phyloP scores from a whole-genome alignment of 2,888 invertebrate species.

The Dryocosmus kuriphilus region DNA sequence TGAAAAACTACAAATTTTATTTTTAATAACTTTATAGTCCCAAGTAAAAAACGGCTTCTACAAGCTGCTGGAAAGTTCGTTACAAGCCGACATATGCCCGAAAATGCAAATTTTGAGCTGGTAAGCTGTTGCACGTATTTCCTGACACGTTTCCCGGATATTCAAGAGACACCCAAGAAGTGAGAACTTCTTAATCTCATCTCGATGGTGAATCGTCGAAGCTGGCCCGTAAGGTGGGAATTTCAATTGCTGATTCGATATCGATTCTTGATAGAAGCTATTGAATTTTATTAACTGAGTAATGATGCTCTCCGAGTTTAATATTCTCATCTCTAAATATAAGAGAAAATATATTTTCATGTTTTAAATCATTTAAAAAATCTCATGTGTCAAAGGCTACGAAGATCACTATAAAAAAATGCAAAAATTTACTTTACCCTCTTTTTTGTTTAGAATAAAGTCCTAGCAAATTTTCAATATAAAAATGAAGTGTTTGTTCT shows the following conservation, averaged over 20 bases:
- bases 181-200: slow-evolving; percentile 38
- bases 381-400: no score
- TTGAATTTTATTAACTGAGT: neutral
- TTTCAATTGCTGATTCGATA: slow-evolving; percentile 14
- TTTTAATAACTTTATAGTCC: neutral
- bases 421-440: no score
- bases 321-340: no score
- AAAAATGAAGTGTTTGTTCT: slow-evolving; percentile 11
- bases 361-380: no score
- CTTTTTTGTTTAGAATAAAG: neutral
- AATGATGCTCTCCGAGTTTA: neutral
- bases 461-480: slow-evolving; percentile 21
- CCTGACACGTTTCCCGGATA: slow-evolving; percentile 24
- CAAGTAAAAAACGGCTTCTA: neutral
- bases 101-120: slow-evolving; percentile 34
- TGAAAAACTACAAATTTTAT: neutral
- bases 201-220: slow-evolving; percentile 16
- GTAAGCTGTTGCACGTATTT: slow-evolving; percentile 38
- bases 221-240: neutral
- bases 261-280: neutral
- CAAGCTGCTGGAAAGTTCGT: slow-evolving; percentile 28
- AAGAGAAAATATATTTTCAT: no score
- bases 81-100: slow-evolving; percentile 32
- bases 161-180: slow-evolving; percentile 12
- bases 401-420: no score